Evolutionary conservation across 1,140 invertebrate species (phyloP).

Genomic region (Scaptomyza hsui): DNA sequence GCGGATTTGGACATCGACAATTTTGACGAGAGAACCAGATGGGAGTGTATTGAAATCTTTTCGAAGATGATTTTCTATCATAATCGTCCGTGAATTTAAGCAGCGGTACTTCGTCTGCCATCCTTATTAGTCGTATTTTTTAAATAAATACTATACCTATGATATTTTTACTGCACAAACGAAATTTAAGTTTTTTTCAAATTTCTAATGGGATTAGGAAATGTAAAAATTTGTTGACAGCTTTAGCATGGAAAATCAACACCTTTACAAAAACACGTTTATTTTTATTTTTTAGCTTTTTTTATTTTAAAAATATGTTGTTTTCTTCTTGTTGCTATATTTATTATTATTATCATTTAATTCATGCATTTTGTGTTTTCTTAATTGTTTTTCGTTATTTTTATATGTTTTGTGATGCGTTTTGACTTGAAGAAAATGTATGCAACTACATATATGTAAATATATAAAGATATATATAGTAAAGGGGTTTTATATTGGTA

Average conservation of each 20-base stretch:
- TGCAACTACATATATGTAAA: constrained; percentile 21
- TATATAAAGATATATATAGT: constrained; percentile 37
- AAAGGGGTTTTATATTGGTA: constrained; percentile 19
- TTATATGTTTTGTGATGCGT: constrained; percentile 50
- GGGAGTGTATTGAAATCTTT: background rate
- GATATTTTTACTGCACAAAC: too few relatives aligned
- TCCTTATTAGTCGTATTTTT: background rate
- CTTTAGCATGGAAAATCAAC: background rate
- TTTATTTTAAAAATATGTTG: constrained; percentile 65
- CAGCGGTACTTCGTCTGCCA: background rate
- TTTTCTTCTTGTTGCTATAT: constrained; percentile 16
- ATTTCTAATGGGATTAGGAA: too few relatives aligned
- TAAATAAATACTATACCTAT: too few relatives aligned
- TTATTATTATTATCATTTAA: constrained; percentile 55
- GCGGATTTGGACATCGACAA: background rate
- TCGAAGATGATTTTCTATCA: too few relatives aligned
- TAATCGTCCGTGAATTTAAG: background rate
- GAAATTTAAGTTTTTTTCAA: too few relatives aligned
- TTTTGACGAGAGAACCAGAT: background rate
- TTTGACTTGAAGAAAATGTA: constrained; percentile 66
- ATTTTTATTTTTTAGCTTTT: constrained; percentile 49
- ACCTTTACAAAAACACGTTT: background rate
- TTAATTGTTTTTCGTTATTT: constrained; percentile 24
- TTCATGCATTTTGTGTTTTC: constrained; percentile 44
- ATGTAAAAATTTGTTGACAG: too few relatives aligned